Percentiles rank a stretch among this genome's conserved stretches.
Evolutionary conservation across 2,888 invertebrate genomes (phyloP).

Genomic region (Chorisops tibialis): DNA sequence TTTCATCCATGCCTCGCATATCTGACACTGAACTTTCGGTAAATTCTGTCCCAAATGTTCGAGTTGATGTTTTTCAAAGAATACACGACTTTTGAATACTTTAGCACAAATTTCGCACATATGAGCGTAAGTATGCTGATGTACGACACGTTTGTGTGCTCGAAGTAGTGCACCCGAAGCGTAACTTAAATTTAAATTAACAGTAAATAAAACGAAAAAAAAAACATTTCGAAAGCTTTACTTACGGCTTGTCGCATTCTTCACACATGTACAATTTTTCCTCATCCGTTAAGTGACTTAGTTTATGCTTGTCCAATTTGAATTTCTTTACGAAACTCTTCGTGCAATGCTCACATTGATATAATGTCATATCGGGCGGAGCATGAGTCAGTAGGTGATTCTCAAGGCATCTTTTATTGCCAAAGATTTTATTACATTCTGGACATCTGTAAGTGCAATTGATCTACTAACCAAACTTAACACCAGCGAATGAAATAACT

Average conservation of each 20-base stretch:
- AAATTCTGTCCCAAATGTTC: conserved; percentile 36
- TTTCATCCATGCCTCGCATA: conserved; percentile 38
- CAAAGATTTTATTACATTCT: conserved; percentile 32
- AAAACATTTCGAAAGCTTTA: background rate
- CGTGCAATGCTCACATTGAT: conserved; percentile 36
- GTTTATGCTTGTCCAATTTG: conserved; percentile 36
- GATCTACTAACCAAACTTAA: background rate
- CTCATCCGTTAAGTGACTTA: conserved; percentile 33
- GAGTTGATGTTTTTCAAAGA: conserved; percentile 37
- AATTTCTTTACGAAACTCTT: conserved; percentile 38
- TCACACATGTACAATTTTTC: conserved; percentile 41
- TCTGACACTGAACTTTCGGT: conserved; percentile 36
- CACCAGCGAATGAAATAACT: background rate
- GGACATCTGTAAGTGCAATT: conserved; percentile 27
- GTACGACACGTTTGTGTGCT: conserved; percentile 35
- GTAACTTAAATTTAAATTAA: conserved; percentile 30
- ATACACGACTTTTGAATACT: conserved; percentile 35
- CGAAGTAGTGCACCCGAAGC: conserved; percentile 35
- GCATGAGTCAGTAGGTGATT: conserved; percentile 36
- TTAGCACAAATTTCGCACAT: conserved; percentile 37
- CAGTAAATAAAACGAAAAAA: background rate
- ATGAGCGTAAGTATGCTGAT: conserved; percentile 35
- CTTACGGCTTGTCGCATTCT: conserved; percentile 46
- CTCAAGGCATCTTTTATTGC: conserved; percentile 34
- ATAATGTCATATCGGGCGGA: conserved; percentile 31